phyloP scores from a whole-genome alignment of 2,888 invertebrate genomes.

The Drosophila borealis region DNA sequence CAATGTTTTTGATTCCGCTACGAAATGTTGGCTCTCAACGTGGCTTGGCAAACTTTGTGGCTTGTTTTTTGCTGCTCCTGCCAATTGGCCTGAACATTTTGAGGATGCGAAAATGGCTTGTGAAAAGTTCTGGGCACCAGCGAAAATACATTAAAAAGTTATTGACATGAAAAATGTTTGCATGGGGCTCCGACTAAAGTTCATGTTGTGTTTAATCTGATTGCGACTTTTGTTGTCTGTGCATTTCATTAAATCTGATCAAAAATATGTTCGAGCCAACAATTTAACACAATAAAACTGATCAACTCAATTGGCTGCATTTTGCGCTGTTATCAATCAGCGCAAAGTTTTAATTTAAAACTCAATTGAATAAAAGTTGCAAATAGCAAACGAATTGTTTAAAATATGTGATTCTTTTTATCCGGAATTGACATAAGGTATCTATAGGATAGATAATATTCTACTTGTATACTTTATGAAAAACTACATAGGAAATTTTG shows the following conservation, averaged over 20 bases:
- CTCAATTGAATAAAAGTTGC: slow-evolving; percentile 21
- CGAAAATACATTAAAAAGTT: slow-evolving; percentile 21
- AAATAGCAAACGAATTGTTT: not conserved
- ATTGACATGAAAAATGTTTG: slow-evolving; percentile 1
- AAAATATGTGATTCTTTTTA: not conserved
- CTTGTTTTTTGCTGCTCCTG: slow-evolving; percentile 1
- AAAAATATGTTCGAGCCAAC: slow-evolving; percentile 14
- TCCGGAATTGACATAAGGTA: too few species aligned
- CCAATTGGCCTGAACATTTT: slow-evolving; percentile 23
- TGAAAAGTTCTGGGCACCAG: slow-evolving; percentile 24
- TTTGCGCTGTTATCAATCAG: slow-evolving; percentile 33
- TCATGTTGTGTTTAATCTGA: slow-evolving; percentile 44
- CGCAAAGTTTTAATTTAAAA: slow-evolving; percentile 14
- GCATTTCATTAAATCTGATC: slow-evolving; percentile 61
- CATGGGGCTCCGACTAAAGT: slow-evolving; percentile 1
- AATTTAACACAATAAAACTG: slow-evolving; percentile 47
- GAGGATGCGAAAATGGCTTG: slow-evolving; percentile 13
- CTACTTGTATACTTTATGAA: too few species aligned
- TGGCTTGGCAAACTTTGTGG: slow-evolving; percentile 6
- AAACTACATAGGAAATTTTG: too few species aligned
- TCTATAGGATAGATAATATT: too few species aligned
- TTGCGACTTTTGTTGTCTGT: slow-evolving; percentile 77
- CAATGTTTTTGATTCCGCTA: not conserved
- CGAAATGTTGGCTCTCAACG: not conserved
- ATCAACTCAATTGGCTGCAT: slow-evolving; percentile 51